Percentiles rank a stretch among this genome's conserved stretches.
phyloP scores from a whole-genome alignment of 1,140 invertebrate species.

The Dryas iulia region DNA sequence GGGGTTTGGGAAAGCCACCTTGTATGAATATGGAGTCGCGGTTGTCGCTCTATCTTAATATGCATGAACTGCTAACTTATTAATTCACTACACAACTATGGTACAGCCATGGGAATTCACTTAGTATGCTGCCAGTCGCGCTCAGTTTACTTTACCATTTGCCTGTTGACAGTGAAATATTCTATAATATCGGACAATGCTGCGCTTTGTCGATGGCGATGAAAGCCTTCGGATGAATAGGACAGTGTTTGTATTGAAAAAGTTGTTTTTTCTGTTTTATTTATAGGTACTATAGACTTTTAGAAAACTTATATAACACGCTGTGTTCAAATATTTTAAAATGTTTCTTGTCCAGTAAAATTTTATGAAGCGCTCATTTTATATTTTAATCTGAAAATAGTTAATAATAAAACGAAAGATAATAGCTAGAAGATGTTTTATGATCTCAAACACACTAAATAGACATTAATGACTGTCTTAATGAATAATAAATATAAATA shows the following conservation, averaged over 20 bases:
- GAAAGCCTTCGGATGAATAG: constrained; percentile 35
- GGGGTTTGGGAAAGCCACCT: constrained; percentile 22
- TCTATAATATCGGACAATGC: constrained; percentile 38
- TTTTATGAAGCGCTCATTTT: no score
- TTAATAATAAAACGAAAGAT: no score
- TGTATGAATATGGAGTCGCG: constrained; percentile 54
- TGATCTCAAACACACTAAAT: no score
- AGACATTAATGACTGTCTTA: no score
- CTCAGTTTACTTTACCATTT: constrained; percentile 42
- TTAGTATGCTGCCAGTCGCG: constrained; percentile 31
- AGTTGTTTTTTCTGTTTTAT: constrained; percentile 7
- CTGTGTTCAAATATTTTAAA: no score
- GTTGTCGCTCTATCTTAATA: constrained; percentile 51
- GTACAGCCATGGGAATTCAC: constrained; percentile 42
- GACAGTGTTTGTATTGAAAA: constrained; percentile 15
- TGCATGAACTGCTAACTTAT: constrained; percentile 62
- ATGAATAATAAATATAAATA: no score
- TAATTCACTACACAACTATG: constrained; percentile 57
- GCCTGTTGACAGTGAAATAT: constrained; percentile 39
- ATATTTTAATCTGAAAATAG: no score
- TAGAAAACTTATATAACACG: no score
- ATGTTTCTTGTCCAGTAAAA: no score
- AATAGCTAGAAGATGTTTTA: no score
- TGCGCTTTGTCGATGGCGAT: constrained; percentile 38
- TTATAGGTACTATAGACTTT: not conserved